A percentile compares a stretch with the other conserved stretches of the same genome.
These are phyloP conservation scores for Pagetopsis macropterus DNA, from an alignment of 2,797 vertebrate genomes.

Conservation along the genomic window DNA sequence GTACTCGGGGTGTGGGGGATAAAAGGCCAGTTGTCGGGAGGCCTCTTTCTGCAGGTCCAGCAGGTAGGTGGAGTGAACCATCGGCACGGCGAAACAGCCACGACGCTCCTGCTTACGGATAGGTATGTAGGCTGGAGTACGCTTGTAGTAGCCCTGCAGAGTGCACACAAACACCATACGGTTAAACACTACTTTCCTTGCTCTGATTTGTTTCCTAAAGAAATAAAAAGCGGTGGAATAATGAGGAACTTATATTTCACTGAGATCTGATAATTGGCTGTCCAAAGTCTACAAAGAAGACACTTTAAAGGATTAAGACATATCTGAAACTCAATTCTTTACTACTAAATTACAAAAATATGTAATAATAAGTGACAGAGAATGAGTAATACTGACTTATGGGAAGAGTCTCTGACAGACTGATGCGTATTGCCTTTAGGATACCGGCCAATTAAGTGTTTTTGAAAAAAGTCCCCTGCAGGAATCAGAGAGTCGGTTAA, in stretches of 20 bases:
- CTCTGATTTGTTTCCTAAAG: background rate
- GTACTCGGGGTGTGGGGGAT: slow-evolving; percentile 89
- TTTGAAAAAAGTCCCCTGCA: slow-evolving; percentile 10
- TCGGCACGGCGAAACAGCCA: slow-evolving; percentile 91
- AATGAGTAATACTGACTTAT: background rate
- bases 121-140: slow-evolving; percentile 91
- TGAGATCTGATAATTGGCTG: background rate
- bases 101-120: slow-evolving; percentile 86
- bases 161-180: background rate
- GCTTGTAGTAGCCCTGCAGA: slow-evolving; percentile 89
- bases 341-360: background rate
- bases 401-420: slow-evolving; percentile 9
- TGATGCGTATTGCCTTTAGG: slow-evolving; percentile 16
- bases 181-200: too few species aligned
- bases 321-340: background rate
- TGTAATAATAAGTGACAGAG: background rate
- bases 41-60: slow-evolving; percentile 89
- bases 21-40: slow-evolving; percentile 84
- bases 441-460: slow-evolving; percentile 19
- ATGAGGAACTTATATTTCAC: background rate
- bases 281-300: background rate
- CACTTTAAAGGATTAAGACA: background rate
- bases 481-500: slow-evolving; percentile 24
- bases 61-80: slow-evolving; percentile 94
- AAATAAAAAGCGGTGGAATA: background rate